Evolutionary conservation across 1,140 invertebrate species (phyloP), one percentile per base, ranked within the genome.

Genomic region (Trichonephila inaurata): DNA sequence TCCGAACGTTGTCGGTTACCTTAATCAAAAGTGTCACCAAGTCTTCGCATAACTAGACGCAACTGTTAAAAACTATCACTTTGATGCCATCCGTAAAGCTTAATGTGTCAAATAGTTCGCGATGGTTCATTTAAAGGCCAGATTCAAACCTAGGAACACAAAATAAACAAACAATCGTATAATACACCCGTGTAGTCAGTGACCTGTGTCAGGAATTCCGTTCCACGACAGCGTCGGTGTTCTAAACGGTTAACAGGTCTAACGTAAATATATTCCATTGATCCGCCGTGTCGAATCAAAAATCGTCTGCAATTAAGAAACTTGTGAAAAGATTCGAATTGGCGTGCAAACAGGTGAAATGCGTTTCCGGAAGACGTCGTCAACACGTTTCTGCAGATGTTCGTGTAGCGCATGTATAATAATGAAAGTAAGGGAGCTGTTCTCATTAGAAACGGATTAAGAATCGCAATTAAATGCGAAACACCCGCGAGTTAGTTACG

Each of bases 371-470:
- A 77, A 77, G 28, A 18, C 12, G 14, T 18, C 28, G 72, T 40
- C 18, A 40, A 77, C 24, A 77, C 72, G 12, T 77, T 77, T 77
- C 28, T 40, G 12, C n/a, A 24, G 12, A 16, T 40, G 12, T 77
- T 77, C 72, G 72, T 77, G 72, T 77, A 33, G 33, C 21, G 72
- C 72, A 77, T 77, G 16, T 7, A 33, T 77, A 77, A 77, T 77
- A 33, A 77, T 40, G 72, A 77, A 77, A 77, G 72, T 77, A 77
- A 77, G 72, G 72, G 72, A 77, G 28, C 33, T 40, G 72, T 77
- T 77, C 72, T 77, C 72, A 40, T 77, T 77, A 33, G 33, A 7
- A 16, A 18, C 28, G 72, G 72, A 77, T 77, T 77, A 77, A 12
- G 72, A 18, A 6, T 28, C 72, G 12, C 72, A 77, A 77, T 77